A percentile compares a stretch with the other conserved stretches of the same genome.
These are phyloP conservation scores for Aulostomus chinensis DNA, from an alignment of 2,797 vertebrate genomes.

Conservation along the genomic window DNA sequence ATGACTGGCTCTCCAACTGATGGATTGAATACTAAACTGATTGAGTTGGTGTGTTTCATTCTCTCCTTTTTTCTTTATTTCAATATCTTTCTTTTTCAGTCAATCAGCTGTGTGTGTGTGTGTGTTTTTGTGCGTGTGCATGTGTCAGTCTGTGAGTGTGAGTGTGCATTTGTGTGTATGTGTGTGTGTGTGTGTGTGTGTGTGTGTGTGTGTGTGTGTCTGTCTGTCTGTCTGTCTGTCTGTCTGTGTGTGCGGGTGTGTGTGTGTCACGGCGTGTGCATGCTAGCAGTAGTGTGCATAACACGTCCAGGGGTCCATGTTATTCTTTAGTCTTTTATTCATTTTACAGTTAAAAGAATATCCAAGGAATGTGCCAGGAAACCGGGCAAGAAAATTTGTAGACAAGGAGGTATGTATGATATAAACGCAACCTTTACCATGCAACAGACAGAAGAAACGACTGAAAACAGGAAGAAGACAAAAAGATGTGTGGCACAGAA, in stretches of 20 bases:
- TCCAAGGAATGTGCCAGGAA: constrained; percentile 99
- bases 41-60: constrained; percentile 58
- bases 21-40: constrained; percentile 75
- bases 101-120: constrained; percentile 72
- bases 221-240: constrained; percentile 50
- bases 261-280: constrained; percentile 40
- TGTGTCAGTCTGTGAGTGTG: constrained; percentile 36
- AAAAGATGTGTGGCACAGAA: constrained; percentile 6
- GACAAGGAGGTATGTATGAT: constrained; percentile 99
- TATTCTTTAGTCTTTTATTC: constrained; percentile 99
- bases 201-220: constrained; percentile 52
- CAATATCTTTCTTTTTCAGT: constrained; percentile 62
- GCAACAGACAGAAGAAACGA: constrained; percentile 29
- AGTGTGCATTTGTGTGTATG: constrained; percentile 65
- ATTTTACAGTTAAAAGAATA: constrained; percentile 99
- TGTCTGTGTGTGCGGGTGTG: constrained; percentile 46
- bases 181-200: neutral
- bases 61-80: constrained; percentile 47
- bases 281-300: constrained; percentile 65
- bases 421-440: constrained; percentile 69
- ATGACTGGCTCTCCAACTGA: constrained; percentile 55
- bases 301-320: constrained; percentile 89
- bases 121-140: constrained; percentile 26
- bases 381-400: constrained; percentile 99
- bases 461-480: neutral